A percentile compares a stretch with the other conserved stretches of the same genome.
These are phyloP conservation scores for Syngnathus typhle DNA, from an alignment of 2,113 vertebrate genomes.

Conservation along the genomic window DNA sequence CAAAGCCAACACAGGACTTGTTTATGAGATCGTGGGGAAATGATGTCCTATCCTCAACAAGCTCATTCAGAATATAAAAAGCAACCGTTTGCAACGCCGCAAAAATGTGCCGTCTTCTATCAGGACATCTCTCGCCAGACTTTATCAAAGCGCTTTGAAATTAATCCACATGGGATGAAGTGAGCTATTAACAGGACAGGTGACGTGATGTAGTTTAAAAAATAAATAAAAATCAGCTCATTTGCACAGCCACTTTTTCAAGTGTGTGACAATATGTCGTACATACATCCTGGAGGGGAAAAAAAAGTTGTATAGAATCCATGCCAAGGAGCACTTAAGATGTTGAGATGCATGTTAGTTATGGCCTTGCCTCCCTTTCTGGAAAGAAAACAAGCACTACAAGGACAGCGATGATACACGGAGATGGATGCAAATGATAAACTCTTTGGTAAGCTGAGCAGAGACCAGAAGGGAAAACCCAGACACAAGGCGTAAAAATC, in stretches of 20 bases:
- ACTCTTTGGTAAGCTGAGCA: conserved; percentile 24
- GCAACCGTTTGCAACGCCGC: background rate
- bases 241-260: conserved; percentile 10
- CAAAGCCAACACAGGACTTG: conserved; percentile 46
- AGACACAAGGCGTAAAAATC: conserved; percentile 1
- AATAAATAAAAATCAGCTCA: background rate
- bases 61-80: conserved; percentile 33
- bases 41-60: conserved; percentile 22
- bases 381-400: conserved; percentile 7
- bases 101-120: conserved; percentile 20
- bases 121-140: conserved; percentile 21
- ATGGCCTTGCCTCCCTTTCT: background rate
- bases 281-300: background rate
- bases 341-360: conserved; percentile 6
- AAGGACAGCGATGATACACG: conserved; percentile 18
- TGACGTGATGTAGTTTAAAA: conserved; percentile 9
- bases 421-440: conserved; percentile 31
- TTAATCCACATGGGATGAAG: conserved; percentile 30
- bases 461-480: conserved; percentile 13
- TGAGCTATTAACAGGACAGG: conserved; percentile 19
- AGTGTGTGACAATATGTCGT: background rate
- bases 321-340: conserved; percentile 2
- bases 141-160: conserved; percentile 28
- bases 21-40: conserved; percentile 56
- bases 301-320: conserved; percentile 4